Percentiles rank a stretch among this genome's conserved stretches.
phyloP scores from a whole-genome alignment of 2,888 invertebrate genomes.

The Dorcus hopei region DNA sequence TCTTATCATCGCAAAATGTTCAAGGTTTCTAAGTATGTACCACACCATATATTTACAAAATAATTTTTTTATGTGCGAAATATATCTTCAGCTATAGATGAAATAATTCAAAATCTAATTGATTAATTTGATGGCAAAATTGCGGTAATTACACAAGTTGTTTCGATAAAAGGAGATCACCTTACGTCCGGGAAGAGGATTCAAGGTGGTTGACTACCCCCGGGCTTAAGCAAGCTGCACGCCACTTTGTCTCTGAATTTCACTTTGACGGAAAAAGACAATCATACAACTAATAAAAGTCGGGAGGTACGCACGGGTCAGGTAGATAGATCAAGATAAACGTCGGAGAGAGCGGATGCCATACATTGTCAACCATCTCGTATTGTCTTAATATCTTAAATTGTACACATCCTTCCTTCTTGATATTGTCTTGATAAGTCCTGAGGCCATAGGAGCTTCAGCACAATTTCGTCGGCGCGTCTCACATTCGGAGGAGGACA shows the following conservation, averaged over 20 bases:
- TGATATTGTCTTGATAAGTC: neutral
- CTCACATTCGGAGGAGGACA: too few relatives aligned
- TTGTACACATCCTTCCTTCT: constrained; percentile 10
- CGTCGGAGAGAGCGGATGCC: neutral
- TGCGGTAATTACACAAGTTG: too few relatives aligned
- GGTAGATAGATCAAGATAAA: constrained; percentile 2
- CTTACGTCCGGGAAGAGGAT: constrained; percentile 33
- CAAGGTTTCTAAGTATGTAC: too few relatives aligned
- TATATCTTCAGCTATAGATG: too few relatives aligned
- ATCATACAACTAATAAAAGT: constrained; percentile 20
- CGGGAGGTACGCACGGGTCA: constrained; percentile 19
- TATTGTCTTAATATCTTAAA: constrained; percentile 8
- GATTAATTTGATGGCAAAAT: too few relatives aligned
- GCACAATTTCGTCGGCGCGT: too few relatives aligned
- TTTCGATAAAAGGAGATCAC: neutral
- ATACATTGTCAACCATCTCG: neutral
- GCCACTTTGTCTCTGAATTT: constrained; percentile 27
- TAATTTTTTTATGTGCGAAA: too few relatives aligned
- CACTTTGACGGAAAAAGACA: constrained; percentile 26
- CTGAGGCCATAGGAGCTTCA: neutral
- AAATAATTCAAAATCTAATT: too few relatives aligned
- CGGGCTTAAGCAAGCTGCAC: constrained; percentile 19
- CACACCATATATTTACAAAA: too few relatives aligned
- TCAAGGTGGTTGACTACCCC: constrained; percentile 40
- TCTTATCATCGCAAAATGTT: too few relatives aligned